phyloP scores from a whole-genome alignment of 2,797 vertebrate species.

The Ctenopoma kingsleyae region DNA sequence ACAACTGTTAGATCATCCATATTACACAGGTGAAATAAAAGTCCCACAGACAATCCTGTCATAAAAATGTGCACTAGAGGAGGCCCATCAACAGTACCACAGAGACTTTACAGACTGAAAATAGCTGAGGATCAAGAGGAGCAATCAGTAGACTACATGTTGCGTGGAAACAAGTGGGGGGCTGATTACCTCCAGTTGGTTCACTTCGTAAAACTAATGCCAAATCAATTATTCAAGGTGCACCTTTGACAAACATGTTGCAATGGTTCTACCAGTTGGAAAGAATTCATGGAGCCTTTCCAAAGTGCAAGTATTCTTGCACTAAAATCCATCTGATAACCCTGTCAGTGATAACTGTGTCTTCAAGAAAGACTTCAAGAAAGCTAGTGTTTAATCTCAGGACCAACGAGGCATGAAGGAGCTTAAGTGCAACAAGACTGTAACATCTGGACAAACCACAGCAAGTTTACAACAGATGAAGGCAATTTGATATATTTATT shows the following conservation, averaged over 20 bases:
- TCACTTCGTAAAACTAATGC: slow-evolving; percentile 54
- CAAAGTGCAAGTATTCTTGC: slow-evolving; percentile 24
- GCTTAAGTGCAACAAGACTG: background rate
- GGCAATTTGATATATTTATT: background rate
- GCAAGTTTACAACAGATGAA: background rate
- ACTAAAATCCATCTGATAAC: slow-evolving; percentile 29
- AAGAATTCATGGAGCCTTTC: slow-evolving; percentile 27
- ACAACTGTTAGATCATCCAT: background rate
- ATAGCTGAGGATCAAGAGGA: slow-evolving; percentile 60
- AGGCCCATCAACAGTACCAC: slow-evolving; percentile 40
- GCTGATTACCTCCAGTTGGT: slow-evolving; percentile 67
- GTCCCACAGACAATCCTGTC: slow-evolving; percentile 12
- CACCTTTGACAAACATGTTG: slow-evolving; percentile 56
- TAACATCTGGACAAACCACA: background rate
- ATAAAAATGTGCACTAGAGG: slow-evolving; percentile 36
- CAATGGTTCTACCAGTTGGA: slow-evolving; percentile 46
- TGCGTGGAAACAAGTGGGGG: slow-evolving; percentile 61
- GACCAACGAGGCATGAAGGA: background rate
- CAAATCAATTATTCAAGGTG: slow-evolving; percentile 67
- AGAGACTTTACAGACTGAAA: slow-evolving; percentile 44
- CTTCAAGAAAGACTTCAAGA: background rate
- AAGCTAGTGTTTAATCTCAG: slow-evolving; percentile 9
- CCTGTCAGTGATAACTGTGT: slow-evolving; percentile 31
- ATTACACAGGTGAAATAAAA: slow-evolving; percentile 22
- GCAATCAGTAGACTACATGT: slow-evolving; percentile 72